Evolutionary conservation across 2,888 invertebrate species (phyloP).

Genomic region (Plebejus anna): DNA sequence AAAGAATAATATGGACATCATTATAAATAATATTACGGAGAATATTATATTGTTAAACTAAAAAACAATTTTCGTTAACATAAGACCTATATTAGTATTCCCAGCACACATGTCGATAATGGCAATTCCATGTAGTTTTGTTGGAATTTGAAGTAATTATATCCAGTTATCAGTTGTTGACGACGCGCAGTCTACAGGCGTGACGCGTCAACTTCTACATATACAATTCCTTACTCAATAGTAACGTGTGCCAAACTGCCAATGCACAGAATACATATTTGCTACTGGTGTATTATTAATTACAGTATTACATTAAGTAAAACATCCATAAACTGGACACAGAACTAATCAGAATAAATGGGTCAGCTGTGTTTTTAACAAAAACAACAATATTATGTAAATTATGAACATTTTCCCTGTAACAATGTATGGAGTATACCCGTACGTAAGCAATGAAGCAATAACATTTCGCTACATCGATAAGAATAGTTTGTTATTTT

Average conservation of each 20-base stretch:
- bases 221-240: neutral
- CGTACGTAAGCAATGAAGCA: constrained; percentile 14
- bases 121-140: constrained; percentile 11
- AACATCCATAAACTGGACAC: neutral
- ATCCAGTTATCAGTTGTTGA: constrained; percentile 24
- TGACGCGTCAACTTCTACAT: constrained; percentile 17
- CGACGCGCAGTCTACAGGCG: constrained; percentile 34
- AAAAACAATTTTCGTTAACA: neutral
- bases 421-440: neutral
- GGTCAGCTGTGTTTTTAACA: neutral
- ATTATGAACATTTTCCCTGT: neutral
- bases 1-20: neutral
- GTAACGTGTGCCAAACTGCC: too few relatives aligned
- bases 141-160: constrained; percentile 18
- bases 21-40: neutral
- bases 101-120: neutral
- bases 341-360: neutral
- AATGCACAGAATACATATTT: neutral
- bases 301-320: neutral
- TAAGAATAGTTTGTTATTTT: constrained; percentile 20
- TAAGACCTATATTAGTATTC: neutral
- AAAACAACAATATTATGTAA: neutral
- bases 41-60: neutral
- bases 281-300: neutral
- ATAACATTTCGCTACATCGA: neutral